phyloP scores from a whole-genome alignment of 2,888 invertebrate genomes.

The Spodoptera exigua region DNA sequence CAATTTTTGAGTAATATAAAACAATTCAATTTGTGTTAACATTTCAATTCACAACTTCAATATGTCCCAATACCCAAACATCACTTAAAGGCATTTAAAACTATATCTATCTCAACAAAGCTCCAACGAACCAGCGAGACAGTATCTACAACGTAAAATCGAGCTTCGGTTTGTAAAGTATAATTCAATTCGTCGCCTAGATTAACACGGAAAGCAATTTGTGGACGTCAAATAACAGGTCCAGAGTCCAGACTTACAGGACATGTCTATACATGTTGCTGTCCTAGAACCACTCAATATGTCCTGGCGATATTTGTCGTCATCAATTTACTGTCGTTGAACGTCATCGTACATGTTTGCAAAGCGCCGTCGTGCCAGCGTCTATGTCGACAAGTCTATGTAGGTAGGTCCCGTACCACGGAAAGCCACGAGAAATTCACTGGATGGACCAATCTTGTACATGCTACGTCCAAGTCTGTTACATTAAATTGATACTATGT shows the following conservation, averaged over 20 bases:
- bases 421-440: conserved; percentile 78
- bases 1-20: no score
- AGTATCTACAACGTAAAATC: no score
- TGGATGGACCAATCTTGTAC: conserved; percentile 73
- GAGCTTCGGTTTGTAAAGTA: no score
- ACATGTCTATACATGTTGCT: conserved; percentile 21
- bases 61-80: no score
- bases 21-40: background rate
- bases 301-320: conserved; percentile 69
- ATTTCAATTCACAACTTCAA: no score
- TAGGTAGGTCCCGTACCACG: conserved; percentile 71
- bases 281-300: conserved; percentile 50
- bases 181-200: conserved; percentile 4
- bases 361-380: conserved; percentile 47
- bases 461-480: conserved; percentile 74
- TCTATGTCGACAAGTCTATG: conserved; percentile 58
- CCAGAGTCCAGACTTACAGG: conserved; percentile 16
- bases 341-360: conserved; percentile 74
- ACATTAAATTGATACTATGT: conserved; percentile 81
- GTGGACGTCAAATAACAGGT: conserved; percentile 41
- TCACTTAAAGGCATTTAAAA: no score
- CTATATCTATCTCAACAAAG: no score
- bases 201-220: conserved; percentile 44
- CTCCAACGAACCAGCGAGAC: no score
- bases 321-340: conserved; percentile 72